phyloP scores from a whole-genome alignment of 2,888 invertebrate species.

The Trachelus tabidus region DNA sequence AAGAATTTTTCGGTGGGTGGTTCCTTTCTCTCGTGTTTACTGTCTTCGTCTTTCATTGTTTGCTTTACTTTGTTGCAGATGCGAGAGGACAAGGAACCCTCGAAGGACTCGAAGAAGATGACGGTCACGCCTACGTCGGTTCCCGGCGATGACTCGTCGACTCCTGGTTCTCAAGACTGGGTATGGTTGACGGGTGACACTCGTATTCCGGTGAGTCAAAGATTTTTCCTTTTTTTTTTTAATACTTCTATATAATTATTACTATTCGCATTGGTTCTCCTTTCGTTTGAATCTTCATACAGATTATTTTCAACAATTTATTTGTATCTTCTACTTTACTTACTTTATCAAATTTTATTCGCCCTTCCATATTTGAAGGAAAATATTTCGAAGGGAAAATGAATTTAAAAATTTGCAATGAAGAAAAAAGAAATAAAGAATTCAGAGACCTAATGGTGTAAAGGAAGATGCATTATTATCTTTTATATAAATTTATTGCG shows the following conservation, averaged over 20 bases:
- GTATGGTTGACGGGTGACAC: conserved; percentile 90
- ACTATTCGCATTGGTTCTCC: no score
- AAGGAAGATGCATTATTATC: no score
- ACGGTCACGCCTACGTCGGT: conserved; percentile 65
- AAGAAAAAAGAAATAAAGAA: no score
- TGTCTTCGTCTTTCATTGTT: neutral
- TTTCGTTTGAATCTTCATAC: no score
- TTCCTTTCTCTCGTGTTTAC: neutral
- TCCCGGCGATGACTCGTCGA: conserved; percentile 67
- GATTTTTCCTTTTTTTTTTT: neutral
- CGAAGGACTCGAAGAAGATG: conserved; percentile 68
- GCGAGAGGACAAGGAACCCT: conserved; percentile 62
- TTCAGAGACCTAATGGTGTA: no score
- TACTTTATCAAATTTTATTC: no score
- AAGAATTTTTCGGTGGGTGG: no score
- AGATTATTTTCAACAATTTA: no score
- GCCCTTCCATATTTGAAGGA: neutral
- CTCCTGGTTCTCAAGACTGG: conserved; percentile 82
- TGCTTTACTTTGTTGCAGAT: conserved; percentile 40
- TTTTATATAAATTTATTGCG: no score
- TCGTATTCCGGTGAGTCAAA: conserved; percentile 79
- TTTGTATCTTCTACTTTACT: no score
- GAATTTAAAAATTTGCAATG: neutral
- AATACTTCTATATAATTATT: no score
- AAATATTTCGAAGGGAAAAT: neutral